Conservation (phyloP, 2,113 vertebrate genomes). For the Alouatta palliata region DNA sequence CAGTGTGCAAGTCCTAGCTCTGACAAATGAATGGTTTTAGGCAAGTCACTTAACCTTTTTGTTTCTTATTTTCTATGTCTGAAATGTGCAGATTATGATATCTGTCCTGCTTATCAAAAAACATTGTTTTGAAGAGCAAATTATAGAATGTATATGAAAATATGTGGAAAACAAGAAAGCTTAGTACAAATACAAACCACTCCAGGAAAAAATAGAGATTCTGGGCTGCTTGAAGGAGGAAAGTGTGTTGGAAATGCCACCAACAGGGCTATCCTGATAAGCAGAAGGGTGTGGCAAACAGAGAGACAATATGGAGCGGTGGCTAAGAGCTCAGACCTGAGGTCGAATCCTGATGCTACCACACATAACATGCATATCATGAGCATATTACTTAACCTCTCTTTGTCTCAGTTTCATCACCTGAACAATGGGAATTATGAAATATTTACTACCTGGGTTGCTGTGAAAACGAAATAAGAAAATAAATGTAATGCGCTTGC, state of each 20-base stretch:
- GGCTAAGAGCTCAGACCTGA: not conserved
- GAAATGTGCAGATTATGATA: not conserved
- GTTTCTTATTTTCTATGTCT: not conserved
- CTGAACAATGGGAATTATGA: not conserved
- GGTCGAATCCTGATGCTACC: not conserved
- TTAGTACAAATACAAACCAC: not conserved
- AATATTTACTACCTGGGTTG: not conserved
- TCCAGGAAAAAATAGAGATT: not conserved
- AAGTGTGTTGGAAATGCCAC: not conserved
- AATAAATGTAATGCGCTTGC: not conserved
- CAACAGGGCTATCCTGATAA: not conserved
- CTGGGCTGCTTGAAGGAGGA: not conserved
- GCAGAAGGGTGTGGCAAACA: not conserved
- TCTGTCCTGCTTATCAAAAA: not conserved
- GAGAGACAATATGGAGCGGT: not conserved
- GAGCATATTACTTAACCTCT: not conserved
- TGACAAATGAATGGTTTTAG: not conserved
- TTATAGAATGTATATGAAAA: not conserved
- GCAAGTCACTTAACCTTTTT: not conserved
- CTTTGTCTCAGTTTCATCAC: not conserved
- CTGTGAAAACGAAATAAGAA: not conserved
- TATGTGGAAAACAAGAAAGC: not conserved
- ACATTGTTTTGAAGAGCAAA: not conserved
- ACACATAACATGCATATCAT: fast-evolving
- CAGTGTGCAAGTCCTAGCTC: not conserved